A percentile compares a stretch with the other conserved stretches of the same genome.
These are phyloP conservation scores for Microdon myrmicae DNA, from an alignment of 2,888 invertebrate genomes.

Conservation along the genomic window DNA sequence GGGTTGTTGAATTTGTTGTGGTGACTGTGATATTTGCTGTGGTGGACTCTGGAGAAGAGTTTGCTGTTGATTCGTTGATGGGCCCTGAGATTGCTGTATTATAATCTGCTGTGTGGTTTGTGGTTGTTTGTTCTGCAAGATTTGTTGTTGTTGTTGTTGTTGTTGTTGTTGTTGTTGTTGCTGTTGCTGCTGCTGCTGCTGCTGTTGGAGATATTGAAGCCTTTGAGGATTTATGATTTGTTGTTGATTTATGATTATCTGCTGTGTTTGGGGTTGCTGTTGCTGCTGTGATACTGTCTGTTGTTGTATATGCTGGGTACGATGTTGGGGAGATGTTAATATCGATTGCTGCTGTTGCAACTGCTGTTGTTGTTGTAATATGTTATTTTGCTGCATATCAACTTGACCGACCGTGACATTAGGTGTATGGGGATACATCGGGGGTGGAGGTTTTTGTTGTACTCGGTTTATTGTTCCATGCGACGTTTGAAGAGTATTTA, in stretches of 20 bases:
- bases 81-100: constrained; percentile 38
- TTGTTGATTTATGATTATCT: constrained; percentile 64
- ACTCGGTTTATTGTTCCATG: constrained; percentile 34
- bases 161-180: constrained; percentile 51
- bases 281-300: constrained; percentile 62
- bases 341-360: constrained; percentile 64
- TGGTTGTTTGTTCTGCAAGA: constrained; percentile 39
- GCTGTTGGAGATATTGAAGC: constrained; percentile 61
- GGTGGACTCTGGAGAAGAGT: constrained; percentile 48
- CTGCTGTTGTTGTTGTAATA: constrained; percentile 47
- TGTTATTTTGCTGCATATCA: constrained; percentile 32
- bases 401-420: constrained; percentile 43
- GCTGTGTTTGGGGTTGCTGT: constrained; percentile 61
- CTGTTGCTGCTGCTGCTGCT: constrained; percentile 61
- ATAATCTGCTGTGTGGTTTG: constrained; percentile 53
- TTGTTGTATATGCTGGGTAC: constrained; percentile 65
- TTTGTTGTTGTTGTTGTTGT: constrained; percentile 54
- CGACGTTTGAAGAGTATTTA: constrained; percentile 49
- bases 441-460: constrained; percentile 55
- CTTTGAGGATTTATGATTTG: constrained; percentile 64
- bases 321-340: constrained; percentile 50
- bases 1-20: constrained; percentile 57
- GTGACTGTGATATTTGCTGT: constrained; percentile 47
- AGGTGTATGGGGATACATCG: constrained; percentile 53
- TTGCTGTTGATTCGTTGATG: constrained; percentile 14